A percentile compares a stretch with the other conserved stretches of the same genome.
Conservation (phyloP, 2,113 vertebrate species). For the Pollimyrus isidori region DNA sequence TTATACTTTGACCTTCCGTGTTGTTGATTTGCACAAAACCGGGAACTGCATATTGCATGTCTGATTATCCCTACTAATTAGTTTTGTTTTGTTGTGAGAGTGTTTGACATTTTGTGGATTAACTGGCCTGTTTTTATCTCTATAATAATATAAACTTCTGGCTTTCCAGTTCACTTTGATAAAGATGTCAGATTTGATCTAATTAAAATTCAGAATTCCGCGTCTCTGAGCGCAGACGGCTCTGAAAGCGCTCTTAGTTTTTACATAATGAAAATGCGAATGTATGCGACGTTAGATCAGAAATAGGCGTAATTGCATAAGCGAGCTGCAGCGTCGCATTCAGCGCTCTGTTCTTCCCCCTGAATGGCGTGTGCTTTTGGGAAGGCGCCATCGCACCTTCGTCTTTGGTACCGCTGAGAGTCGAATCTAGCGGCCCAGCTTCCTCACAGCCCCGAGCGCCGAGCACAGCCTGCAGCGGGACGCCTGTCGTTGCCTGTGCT, state of each 20-base stretch:
- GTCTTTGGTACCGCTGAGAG: not conserved
- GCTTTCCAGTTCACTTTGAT: constrained; percentile 43
- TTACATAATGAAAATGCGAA: constrained; percentile 35
- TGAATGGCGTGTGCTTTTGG: not conserved
- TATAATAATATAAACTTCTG: constrained; percentile 26
- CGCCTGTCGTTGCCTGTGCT: constrained; percentile 7
- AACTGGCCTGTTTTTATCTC: constrained; percentile 27
- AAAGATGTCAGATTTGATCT: constrained; percentile 26
- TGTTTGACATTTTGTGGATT: constrained; percentile 38
- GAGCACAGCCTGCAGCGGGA: constrained; percentile 5
- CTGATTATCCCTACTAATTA: constrained; percentile 28
- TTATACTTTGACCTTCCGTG: constrained; percentile 34
- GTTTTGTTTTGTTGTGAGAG: constrained; percentile 30
- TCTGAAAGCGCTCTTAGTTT: constrained; percentile 21
- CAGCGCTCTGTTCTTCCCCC: constrained; percentile 5
- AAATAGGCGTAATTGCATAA: constrained; percentile 30
- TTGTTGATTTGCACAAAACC: constrained; percentile 33
- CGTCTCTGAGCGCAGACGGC: constrained; percentile 17
- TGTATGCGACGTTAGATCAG: constrained; percentile 22
- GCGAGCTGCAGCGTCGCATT: constrained; percentile 6
- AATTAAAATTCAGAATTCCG: constrained; percentile 30
- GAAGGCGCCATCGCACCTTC: not conserved
- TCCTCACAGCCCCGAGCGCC: not conserved
- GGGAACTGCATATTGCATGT: constrained; percentile 25
- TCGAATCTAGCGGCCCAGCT: not conserved